A percentile compares a stretch with the other conserved stretches of the same genome.
These are phyloP conservation scores for human (Homo sapiens) DNA, from an alignment of 2,113 vertebrate genomes.

Conservation along the genomic window GRCh38 chr2:54021501-54022000, in stretches of 20 bases:
- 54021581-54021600: background rate
- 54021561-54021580: conserved; percentile 1
- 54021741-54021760: background rate
- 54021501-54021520: background rate
- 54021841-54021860: conserved; percentile 52
- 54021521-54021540: background rate
- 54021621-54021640: background rate
- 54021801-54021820: background rate
- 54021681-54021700: background rate
- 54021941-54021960: background rate
- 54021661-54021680: background rate
- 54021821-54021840: background rate
- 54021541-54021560: background rate
- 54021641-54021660: background rate
- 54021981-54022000: background rate
- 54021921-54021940: background rate
- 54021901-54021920: conserved; percentile 13
- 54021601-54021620: background rate
- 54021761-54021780: background rate
- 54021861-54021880: conserved; percentile 47
- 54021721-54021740: background rate
- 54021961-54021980: background rate
- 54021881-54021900: conserved; percentile 38
- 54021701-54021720: background rate
- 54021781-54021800: background rate